Conservation (phyloP, 2,797 vertebrate genomes). For the Cossypha heuglini region DNA sequence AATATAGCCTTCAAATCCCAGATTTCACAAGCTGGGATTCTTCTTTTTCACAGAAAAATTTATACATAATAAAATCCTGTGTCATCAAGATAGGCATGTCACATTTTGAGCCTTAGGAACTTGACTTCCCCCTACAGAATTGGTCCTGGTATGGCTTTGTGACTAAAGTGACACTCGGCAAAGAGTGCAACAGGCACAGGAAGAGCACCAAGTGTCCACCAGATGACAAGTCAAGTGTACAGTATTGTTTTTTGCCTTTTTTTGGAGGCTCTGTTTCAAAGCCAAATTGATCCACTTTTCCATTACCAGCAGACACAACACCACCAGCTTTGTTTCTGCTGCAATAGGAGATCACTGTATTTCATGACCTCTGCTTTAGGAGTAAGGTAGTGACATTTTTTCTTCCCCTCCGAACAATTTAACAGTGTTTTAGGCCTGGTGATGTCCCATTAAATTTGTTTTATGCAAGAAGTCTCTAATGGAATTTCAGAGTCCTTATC, state of each 20-base stretch:
- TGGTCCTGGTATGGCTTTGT: not conserved
- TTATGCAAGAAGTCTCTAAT: not conserved
- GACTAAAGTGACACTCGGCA: fast-evolving
- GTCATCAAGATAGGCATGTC: not conserved
- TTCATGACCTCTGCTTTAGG: not conserved
- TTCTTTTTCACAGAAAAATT: not conserved
- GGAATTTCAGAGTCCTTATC: not conserved
- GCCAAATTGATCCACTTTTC: not conserved
- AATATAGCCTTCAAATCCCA: not conserved
- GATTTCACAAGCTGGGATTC: not conserved
- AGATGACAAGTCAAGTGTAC: not conserved
- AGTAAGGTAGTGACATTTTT: not conserved
- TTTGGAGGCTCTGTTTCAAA: not conserved
- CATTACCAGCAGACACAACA: not conserved
- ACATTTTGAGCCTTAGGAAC: not conserved
- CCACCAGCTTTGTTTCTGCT: not conserved
- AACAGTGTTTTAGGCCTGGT: not conserved
- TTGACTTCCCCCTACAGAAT: not conserved
- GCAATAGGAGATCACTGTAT: not conserved
- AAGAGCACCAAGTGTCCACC: not conserved
- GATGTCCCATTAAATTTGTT: not conserved
- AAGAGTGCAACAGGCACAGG: not conserved
- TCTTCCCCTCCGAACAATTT: not conserved
- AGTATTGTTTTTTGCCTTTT: not conserved
- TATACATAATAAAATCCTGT: not conserved